phyloP scores from a whole-genome alignment of 2,797 vertebrate genomes.

The Menidia menidia region DNA sequence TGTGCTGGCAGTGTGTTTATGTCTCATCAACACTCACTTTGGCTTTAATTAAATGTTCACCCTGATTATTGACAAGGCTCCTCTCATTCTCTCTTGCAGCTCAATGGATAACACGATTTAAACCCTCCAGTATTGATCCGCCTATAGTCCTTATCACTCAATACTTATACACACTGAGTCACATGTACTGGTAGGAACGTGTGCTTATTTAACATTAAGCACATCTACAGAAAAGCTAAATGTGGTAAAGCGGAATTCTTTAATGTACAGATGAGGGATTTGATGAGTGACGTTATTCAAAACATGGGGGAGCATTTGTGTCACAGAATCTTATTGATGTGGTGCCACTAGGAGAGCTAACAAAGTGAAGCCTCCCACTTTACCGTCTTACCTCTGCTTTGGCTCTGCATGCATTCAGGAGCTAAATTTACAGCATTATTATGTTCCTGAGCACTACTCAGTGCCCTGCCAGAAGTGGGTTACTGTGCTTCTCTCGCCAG shows the following conservation, averaged over 20 bases:
- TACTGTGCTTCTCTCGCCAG: conserved; percentile 73
- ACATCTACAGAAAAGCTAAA: background rate
- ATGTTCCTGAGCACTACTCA: conserved; percentile 62
- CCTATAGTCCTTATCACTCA: conserved; percentile 44
- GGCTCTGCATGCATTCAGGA: conserved; percentile 59
- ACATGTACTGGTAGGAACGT: conserved; percentile 19
- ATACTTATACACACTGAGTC: conserved; percentile 29
- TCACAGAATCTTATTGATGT: conserved; percentile 22
- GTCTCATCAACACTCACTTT: conserved; percentile 55
- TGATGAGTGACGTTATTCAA: background rate
- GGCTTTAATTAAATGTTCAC: conserved; percentile 78
- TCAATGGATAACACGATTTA: conserved; percentile 68
- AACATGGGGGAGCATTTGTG: conserved; percentile 21
- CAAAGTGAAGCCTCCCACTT: conserved; percentile 49
- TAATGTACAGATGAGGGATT: background rate
- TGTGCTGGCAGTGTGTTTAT: conserved; percentile 47
- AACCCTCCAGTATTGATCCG: conserved; percentile 65
- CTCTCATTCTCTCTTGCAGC: conserved; percentile 60
- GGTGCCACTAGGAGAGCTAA: conserved; percentile 28
- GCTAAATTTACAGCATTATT: conserved; percentile 78
- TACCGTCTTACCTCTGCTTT: conserved; percentile 54
- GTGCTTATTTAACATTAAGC: conserved; percentile 5
- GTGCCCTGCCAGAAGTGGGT: conserved; percentile 77
- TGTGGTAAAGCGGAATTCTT: too few relatives aligned
- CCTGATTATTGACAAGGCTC: conserved; percentile 70